These are phyloP conservation scores for Actinopyga echinites DNA, from an alignment of 53 echinoderm and acorn worm genomes.

Conservation along the genomic window DNA sequence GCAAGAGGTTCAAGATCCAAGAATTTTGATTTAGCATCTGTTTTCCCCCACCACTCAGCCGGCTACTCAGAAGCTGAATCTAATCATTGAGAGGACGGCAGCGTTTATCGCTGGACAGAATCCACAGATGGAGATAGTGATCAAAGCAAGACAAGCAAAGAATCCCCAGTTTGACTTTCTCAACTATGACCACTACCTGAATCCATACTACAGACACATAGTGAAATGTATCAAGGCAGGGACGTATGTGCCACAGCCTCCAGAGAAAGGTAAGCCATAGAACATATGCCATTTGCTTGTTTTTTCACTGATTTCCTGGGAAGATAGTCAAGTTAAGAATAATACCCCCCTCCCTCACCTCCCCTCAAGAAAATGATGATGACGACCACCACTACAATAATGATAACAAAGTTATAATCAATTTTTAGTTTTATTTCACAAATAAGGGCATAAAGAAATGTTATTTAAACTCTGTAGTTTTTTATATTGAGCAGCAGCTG, in stretches of 20 bases:
- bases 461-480: no score
- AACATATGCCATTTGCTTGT: no score
- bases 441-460: no score
- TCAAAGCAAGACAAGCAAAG: conserved; percentile 94
- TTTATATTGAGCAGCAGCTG: no score
- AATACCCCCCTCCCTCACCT: no score
- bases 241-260: conserved; percentile 62
- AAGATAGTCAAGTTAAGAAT: neutral
- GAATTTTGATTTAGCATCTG: neutral
- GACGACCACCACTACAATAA: no score
- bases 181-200: conserved; percentile 93
- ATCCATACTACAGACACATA: conserved; percentile 95
- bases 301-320: no score
- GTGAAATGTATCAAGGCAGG: conserved; percentile 79
- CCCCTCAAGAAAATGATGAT: no score
- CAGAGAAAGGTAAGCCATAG: conserved; percentile 15
- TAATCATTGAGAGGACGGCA: conserved; percentile 96
- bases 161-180: conserved; percentile 98
- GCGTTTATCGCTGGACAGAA: conserved; percentile 79
- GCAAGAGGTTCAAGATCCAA: no score
- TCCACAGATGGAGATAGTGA: conserved; percentile 94
- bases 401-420: no score
- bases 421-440: no score
- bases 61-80: conserved; percentile 77
- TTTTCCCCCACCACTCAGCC: conserved; percentile 56